Evolutionary conservation across 2,888 invertebrate genomes (phyloP).

Genomic region (Aspidapion aeneum): DNA sequence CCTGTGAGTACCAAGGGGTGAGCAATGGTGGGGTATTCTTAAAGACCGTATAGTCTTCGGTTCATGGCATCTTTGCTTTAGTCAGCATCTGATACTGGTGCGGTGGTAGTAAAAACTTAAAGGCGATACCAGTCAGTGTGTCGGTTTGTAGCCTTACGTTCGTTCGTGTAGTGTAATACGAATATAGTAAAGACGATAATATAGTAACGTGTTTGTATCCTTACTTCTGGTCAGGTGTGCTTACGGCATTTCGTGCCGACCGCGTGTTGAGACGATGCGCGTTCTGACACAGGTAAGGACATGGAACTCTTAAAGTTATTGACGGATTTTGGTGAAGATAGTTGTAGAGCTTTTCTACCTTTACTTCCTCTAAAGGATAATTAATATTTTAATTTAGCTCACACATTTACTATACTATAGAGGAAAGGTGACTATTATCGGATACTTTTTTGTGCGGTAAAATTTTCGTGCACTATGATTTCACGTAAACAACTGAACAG

Average conservation of each 20-base stretch:
- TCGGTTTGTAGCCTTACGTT: constrained; percentile 31
- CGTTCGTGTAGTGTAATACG: too few species aligned
- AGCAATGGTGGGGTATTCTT: constrained; percentile 34
- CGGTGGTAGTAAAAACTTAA: background rate
- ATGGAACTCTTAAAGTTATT: too few species aligned
- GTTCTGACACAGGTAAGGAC: constrained; percentile 39
- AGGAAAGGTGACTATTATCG: too few species aligned
- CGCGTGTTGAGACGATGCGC: constrained; percentile 35
- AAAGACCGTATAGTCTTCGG: constrained; percentile 30
- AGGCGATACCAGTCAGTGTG: constrained; percentile 12
- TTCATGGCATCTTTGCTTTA: background rate
- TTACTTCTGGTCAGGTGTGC: constrained; percentile 32
- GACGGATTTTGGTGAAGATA: too few species aligned
- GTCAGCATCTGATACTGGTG: background rate
- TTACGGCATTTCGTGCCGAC: constrained; percentile 29
- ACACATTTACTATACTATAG: too few species aligned
- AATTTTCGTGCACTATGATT: too few species aligned
- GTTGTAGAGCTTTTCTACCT: too few species aligned
- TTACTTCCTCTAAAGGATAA: too few species aligned
- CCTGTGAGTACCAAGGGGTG: constrained; percentile 17
- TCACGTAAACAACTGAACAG: too few species aligned
- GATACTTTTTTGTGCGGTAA: too few species aligned
- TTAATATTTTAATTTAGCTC: too few species aligned
- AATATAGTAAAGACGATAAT: too few species aligned
- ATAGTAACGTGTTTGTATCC: constrained; percentile 32